These are phyloP conservation scores for Glaucomys volans DNA, from an alignment of 2,113 vertebrate species.

Conservation along the genomic window DNA sequence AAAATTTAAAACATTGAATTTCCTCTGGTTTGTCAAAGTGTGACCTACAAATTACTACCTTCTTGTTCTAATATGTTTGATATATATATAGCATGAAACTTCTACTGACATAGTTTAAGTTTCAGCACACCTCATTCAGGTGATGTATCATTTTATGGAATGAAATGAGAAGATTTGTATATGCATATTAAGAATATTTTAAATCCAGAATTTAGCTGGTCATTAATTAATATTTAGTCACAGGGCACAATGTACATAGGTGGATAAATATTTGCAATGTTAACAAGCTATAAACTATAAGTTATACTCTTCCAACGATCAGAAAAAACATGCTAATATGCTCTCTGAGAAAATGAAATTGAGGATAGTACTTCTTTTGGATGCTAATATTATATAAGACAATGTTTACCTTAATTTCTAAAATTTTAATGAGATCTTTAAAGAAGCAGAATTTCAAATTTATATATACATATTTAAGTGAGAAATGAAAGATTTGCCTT, in stretches of 20 bases:
- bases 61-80: conserved; percentile 3
- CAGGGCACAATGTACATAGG: conserved; percentile 28
- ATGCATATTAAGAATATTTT: conserved; percentile 60
- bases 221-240: conserved; percentile 63
- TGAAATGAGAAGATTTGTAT: not conserved
- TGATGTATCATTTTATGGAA: not conserved
- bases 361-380: not conserved
- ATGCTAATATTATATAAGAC: not conserved
- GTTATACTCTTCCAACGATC: conserved; percentile 63
- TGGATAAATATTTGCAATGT: conserved; percentile 15
- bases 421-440: not conserved
- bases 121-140: not conserved
- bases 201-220: not conserved
- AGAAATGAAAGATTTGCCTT: not conserved
- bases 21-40: not conserved
- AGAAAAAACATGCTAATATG: not conserved
- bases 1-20: not conserved
- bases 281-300: conserved; percentile 70
- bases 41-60: not conserved
- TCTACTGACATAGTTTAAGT: not conserved
- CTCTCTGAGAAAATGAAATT: not conserved
- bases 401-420: not conserved
- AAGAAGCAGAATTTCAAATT: not conserved
- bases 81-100: not conserved
- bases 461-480: not conserved